Conservation (phyloP, 2,113 vertebrate genomes). For the Dendropsophus ebraccatus region DNA sequence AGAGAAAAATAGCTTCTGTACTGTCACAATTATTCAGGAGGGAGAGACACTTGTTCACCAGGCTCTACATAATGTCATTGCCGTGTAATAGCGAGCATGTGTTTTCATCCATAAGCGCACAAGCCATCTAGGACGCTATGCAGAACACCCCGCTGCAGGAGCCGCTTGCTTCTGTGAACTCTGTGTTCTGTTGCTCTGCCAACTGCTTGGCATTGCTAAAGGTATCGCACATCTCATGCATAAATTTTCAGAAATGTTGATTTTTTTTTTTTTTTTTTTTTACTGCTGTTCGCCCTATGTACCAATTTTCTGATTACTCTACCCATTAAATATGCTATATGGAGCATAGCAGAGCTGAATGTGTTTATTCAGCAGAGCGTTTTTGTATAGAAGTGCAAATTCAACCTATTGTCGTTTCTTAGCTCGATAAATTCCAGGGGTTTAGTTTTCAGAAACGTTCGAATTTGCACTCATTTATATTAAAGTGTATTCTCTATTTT, state of each 20-base stretch:
- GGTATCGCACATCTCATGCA: not conserved
- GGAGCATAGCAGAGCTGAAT: no score
- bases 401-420: no score
- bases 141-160: not conserved
- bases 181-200: conserved; percentile 14
- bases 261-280: not conserved
- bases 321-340: no score
- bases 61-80: conserved; percentile 31
- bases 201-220: conserved; percentile 13
- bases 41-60: conserved; percentile 18
- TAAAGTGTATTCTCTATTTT: no score
- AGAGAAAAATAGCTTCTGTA: not conserved
- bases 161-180: not conserved
- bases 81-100: conserved; percentile 3
- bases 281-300: no score
- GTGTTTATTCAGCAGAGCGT: no score
- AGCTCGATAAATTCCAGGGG: no score
- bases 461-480: no score
- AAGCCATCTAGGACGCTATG: not conserved
- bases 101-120: not conserved
- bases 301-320: no score
- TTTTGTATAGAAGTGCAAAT: no score
- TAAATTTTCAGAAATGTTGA: not conserved
- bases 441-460: no score
- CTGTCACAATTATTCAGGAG: conserved; percentile 28